phyloP scores from a whole-genome alignment of 2,797 vertebrate species.

The Halcyon badia region DNA sequence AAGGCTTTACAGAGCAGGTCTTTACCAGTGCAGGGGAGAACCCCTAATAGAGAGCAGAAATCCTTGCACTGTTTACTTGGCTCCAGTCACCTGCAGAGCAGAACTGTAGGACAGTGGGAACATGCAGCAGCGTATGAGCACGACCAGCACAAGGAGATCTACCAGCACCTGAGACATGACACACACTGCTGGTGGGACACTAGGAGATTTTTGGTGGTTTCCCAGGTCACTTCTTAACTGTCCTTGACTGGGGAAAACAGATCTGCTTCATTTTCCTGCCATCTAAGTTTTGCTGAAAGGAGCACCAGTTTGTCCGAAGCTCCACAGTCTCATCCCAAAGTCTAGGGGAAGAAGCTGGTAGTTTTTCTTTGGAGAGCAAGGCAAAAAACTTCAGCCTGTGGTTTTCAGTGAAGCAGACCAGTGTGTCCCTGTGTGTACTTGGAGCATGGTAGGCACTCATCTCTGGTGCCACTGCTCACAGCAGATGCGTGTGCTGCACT shows the following conservation, averaged over 20 bases:
- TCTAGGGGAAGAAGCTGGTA: not conserved
- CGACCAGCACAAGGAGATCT: not conserved
- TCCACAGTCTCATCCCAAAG: not conserved
- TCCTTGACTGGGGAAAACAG: not conserved
- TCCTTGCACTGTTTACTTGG: not conserved
- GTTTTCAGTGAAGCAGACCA: not conserved
- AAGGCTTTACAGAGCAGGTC: not conserved
- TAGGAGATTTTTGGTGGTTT: not conserved
- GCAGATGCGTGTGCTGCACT: fast-evolving
- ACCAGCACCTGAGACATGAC: not conserved
- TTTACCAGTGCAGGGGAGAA: not conserved
- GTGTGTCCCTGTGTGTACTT: fast-evolving
- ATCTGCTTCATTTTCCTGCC: not conserved
- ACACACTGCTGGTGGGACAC: not conserved
- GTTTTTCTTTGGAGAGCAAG: not conserved
- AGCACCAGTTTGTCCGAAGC: not conserved
- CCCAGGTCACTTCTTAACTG: not conserved
- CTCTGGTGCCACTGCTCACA: fast-evolving
- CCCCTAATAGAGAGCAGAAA: not conserved
- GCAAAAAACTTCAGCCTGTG: fast-evolving
- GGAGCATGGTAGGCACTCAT: not conserved
- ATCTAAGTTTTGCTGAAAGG: not conserved
- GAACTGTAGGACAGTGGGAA: fast-evolving
- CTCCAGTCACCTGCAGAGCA: fast-evolving
- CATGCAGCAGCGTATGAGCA: fast-evolving